Percentiles rank a stretch among this genome's conserved stretches.
These are phyloP conservation scores for Halichoerus grypus DNA, from an alignment of 2,113 vertebrate species.

Conservation along the genomic window DNA sequence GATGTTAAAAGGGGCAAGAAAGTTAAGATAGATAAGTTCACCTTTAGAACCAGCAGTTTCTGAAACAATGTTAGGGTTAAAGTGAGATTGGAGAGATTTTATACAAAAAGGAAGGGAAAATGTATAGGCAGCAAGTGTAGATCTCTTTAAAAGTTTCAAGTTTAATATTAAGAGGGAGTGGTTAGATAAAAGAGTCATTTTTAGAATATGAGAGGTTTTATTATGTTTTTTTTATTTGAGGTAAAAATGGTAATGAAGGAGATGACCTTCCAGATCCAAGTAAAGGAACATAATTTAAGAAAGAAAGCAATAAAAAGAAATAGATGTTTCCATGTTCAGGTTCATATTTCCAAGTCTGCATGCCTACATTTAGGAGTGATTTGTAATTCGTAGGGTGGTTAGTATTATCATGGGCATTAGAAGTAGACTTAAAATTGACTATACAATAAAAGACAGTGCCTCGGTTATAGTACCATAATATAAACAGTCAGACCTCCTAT, in stretches of 20 bases:
- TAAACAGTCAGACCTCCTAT: neutral
- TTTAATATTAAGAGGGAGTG: neutral
- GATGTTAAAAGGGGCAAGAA: neutral
- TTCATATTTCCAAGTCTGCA: neutral
- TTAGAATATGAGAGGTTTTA: neutral
- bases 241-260: neutral
- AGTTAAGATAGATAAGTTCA: neutral
- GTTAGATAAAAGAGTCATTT: neutral
- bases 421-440: conserved; percentile 1
- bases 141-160: neutral
- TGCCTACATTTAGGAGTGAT: neutral
- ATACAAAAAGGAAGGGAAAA: neutral
- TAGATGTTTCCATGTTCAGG: neutral
- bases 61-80: neutral
- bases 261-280: neutral
- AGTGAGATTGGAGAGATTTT: neutral
- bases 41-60: neutral
- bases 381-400: neutral
- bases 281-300: neutral
- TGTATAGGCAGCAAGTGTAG: neutral
- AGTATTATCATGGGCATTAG: neutral
- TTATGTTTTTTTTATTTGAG: neutral
- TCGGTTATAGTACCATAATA: neutral
- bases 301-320: neutral
- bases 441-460: conserved; percentile 35